Evolutionary conservation across 2,888 invertebrate genomes (phyloP), one percentile per base, ranked within the genome.

Genomic region (Temnothorax rugatulus): DNA sequence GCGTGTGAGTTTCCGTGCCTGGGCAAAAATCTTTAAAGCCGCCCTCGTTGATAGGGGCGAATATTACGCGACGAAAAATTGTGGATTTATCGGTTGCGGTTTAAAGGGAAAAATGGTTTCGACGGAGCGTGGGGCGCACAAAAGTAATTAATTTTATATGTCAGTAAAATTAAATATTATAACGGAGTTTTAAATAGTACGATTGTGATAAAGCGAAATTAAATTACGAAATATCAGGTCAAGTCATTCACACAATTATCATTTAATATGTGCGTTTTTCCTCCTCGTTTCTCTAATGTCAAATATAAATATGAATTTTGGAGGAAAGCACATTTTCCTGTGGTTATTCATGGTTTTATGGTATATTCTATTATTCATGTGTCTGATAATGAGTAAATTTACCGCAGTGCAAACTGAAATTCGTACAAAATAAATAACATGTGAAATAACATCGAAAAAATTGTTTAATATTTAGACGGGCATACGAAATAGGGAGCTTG

Each of bases 1-100:
- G 79, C 79, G 79, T 81, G 79, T 13, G 73, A 73, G 73, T 73
- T 81, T 61, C 47, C 73, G 59, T 81, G 38, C 73, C 34, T 1
- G 21, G 79, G 59, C 18, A 47, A 61, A 81, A 59, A 79, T 73
- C 79, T 59, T 59, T 59, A 81, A 81, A 81, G 47, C 79, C 47
- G 15, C 47, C 57, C 71, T 59, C 11, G 54, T 21, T n/a, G 73
- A 79, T 54, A 82, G 25, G 1, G 61, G 38, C 47, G 66, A 57
- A 29, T 57, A 44, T 66, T 69, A 18, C 63, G 66, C 44, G 54
- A 64, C 77, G 57, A 66, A 29, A 66, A 47, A 50, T 44, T 75
- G 41, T 38, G 57, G 38, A 21, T 59, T 68, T 79, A 69, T 59
- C 29, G 18, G 47, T 8, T 11, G n/a, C n/a, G 57, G 4, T 34